Base-by-base conservation (phyloP, 2,113 vertebrate species). In the Urocynchramus pylzowi region DNA sequence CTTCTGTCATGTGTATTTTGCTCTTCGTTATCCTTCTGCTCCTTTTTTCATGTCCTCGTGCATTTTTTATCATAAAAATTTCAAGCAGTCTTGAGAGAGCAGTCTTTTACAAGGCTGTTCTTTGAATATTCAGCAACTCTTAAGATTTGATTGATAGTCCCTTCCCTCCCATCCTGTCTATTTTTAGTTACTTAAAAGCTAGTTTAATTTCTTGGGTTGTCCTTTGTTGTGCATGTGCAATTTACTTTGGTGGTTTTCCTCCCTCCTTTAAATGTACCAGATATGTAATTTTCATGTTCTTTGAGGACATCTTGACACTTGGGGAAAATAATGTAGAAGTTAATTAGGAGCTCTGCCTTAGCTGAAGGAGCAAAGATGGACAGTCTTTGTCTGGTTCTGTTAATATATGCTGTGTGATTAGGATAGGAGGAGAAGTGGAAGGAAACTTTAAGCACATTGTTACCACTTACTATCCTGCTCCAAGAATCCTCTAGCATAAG, bases 121-220 rank as follows among this genome's bases (percentile, higher is more conserved):
- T 90, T 94, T 95, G 93, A 96, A 96, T 96, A 96, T 95, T 96
- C 89, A 97, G 64, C 50, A 89, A 11, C 61, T 78, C 33, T 80
- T 80, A 30, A 90, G 42, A 64, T 92, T 90, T 95, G 95, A 96
- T 92, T 92, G 94, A 96, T 97, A 90, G 94, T 90, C 76, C 50
- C 79, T 95, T 93, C 64, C 73, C 69, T 95, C 91, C 86, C 56
- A 50, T 64, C 44, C 73, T 31, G 1, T 74, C 94, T 95, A 95
- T 95, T 97, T 95, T 95, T 95, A 78, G 90, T 63, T 33, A 71
- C 87, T 87, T 95, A 60, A 92, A 95, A 95, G 80, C 0, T 0
- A 84, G 91, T 74, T 95, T 89, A 87, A 89, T 95, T 95, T 93
- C 95, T 92, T n/a, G 56, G 71, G 30, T 59, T 84, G 89, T 93